Base-by-base conservation (phyloP, 2,888 invertebrate species). In the Orthosia cruda region DNA sequence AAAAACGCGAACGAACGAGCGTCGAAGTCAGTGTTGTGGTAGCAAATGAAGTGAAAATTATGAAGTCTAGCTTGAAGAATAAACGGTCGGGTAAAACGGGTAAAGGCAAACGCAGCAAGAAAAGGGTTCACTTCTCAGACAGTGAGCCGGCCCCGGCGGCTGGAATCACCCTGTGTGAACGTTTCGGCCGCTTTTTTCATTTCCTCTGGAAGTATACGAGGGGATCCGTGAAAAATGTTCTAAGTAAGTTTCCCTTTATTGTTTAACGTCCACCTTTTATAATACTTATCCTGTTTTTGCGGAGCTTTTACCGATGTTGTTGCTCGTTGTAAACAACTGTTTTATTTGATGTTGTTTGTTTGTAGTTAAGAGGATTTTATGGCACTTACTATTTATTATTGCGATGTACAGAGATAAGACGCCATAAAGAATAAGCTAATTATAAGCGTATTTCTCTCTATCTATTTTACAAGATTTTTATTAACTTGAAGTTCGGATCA, bases 101-200 rank as follows among this genome's bases (percentile, higher is more conserved):
- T 65, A 90, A 89, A 87, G 84, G 89, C 76, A 90, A 88, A 80
- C 84, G 84, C 75, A 61, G 59, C 58, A 95, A 95, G 93, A 96
- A 96, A 93, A 93, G 91, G 91, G 95, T 96, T 86, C 91, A 93
- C 86, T 96, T 96, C 86, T 91, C 89, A 81, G 95, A 95, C 87
- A 86, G 84, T 52, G 93, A 93, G 67, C 89, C 89, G 80, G 83
- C 79, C 71, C 91, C 92, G 82, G 49, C 59, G 63, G 32, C 26
- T 45, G 90, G 80, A 82, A 84, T 87, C 80, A 89, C 95, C 66
- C 84, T 95, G 77, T 91, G 91, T 87, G 91, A 92, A 83, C 93
- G 95, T 72, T 92, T 95, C 86, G 88, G 90, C 74, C 89, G 87
- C 58, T 92, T 94, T 90, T 92, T 95, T 87, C 91, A 91, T 89